Evolutionary conservation across 2,888 invertebrate genomes (phyloP), one percentile per base, ranked within the genome.

Genomic region (Drosophila lacicola): DNA sequence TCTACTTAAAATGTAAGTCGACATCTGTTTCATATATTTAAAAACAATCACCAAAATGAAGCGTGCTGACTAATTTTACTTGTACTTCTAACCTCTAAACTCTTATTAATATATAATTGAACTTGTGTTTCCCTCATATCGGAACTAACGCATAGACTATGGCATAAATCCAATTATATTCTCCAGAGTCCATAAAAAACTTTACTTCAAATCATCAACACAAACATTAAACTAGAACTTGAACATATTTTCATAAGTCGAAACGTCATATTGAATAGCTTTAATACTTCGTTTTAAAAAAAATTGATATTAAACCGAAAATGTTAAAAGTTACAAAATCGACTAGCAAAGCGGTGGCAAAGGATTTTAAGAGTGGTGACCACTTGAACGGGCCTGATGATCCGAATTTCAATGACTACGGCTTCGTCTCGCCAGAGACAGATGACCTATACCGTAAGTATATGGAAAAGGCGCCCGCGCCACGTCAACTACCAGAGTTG

Each of bases 321-420:
- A 56, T 46, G 45, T 36, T 14, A 0, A 6, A 56, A 11, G 36
- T 8, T 1, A 5, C 8, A 14, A 36, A 45, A 5, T 9, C 21
- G 2, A 11, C 17, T 1, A 19, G 1, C 8, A 36, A 33, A 4
- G 4, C 4, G 5, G 3, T n/a, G 10, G 11, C 21, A 3, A 46
- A 46, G 4, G 3, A 8, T 11, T 10, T 21, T 6, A 49, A 41
- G 8, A 57, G n/a, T n/a, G 19, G 17, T 2, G 3, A 4, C 6
- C 1, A 5, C 1, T 19, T 5, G 9, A 13, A 19, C n/a, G 60
- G 45, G 0, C 34, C 53, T 10, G 17, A 25, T 10, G 17, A 58
- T 49, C 49, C 57, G 11, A 29, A 58, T 10, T 63, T 49, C 10
- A 25, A 49, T 14, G 49, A 49, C 29, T 49, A 29, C 10, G 44